Base-by-base conservation (phyloP, 2,113 vertebrate genomes). In the Scalopus aquaticus region DNA sequence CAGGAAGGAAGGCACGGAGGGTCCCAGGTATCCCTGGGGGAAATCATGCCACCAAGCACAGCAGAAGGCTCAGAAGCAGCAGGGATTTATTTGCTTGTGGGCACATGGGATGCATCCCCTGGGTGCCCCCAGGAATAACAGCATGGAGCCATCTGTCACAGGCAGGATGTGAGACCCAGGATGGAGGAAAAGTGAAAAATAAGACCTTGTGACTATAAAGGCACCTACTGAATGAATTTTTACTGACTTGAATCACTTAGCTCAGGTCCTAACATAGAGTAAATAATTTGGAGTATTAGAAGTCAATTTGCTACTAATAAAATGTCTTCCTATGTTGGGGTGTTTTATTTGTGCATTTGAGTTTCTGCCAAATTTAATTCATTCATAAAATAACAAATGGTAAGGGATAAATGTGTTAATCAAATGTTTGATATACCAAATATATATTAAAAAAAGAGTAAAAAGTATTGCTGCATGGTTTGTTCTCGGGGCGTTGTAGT, bases 361-460 rank as follows among this genome's bases (percentile, higher is more conserved):
- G 3, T n/a, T 88, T 84, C 44, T 88, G 32, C 35, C 81, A 85
- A 69, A 74, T 44, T 46, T 37, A 80, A 92, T 85, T 58, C 62
- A 70, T 76, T 35, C 30, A 65, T 60, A 93, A 84, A 88, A 67
- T 0, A 73, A 72, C 44, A 78, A 88, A 30, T 28, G 19, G 9
- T 67, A 90, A 81, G 3, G 32, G 28, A 42, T 58, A 56, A 86
- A 80, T 26, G 30, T 22, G 17, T 56, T 15, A 26, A 62, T 35
- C 74, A 22, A 37, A 58, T 32, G 26, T 35, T 26, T 6, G 39
- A 30, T 26, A 30, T 60, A 39, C 17, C 56, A 37, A 72, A 46
- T 81, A 49, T 32, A 24, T 24, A 64, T 51, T 20, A 64, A 54
- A 77, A 11, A 62, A 6, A 60, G 35, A 19, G 13, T 51, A 72